These are phyloP conservation scores for Copsychus sechellarum DNA, from an alignment of 2,113 vertebrate genomes.

Conservation along the genomic window DNA sequence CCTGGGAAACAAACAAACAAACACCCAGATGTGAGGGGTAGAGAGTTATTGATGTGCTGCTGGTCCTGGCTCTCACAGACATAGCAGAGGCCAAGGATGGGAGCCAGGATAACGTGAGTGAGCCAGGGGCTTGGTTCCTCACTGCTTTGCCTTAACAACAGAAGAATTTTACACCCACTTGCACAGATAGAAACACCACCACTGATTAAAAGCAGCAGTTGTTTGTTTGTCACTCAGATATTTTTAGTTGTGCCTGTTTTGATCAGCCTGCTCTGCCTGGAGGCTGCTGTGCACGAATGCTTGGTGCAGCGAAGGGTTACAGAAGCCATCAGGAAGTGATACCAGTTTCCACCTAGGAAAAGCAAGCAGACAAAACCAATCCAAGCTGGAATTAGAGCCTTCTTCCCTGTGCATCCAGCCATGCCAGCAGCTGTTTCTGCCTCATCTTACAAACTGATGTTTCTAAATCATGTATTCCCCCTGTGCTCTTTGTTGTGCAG, in stretches of 20 bases:
- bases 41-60: neutral
- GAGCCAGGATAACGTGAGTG: neutral
- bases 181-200: neutral
- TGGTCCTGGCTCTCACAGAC: neutral
- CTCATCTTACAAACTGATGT: neutral
- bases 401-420: neutral
- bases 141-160: neutral
- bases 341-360: neutral
- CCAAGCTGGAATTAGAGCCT: neutral
- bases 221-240: neutral
- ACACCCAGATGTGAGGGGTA: neutral
- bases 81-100: neutral
- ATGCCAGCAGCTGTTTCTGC: neutral
- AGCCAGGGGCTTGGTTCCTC: neutral
- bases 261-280: neutral
- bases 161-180: slow-evolving; percentile 36
- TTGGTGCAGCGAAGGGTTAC: neutral
- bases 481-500: neutral
- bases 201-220: slow-evolving; percentile 23
- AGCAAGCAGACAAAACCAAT: neutral
- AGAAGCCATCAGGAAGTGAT: neutral
- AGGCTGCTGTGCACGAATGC: neutral
- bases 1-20: neutral
- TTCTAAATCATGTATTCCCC: neutral
- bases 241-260: neutral